Evolutionary conservation across 1,140 invertebrate species (phyloP).

Genomic region (Caligus rogercresseyi): DNA sequence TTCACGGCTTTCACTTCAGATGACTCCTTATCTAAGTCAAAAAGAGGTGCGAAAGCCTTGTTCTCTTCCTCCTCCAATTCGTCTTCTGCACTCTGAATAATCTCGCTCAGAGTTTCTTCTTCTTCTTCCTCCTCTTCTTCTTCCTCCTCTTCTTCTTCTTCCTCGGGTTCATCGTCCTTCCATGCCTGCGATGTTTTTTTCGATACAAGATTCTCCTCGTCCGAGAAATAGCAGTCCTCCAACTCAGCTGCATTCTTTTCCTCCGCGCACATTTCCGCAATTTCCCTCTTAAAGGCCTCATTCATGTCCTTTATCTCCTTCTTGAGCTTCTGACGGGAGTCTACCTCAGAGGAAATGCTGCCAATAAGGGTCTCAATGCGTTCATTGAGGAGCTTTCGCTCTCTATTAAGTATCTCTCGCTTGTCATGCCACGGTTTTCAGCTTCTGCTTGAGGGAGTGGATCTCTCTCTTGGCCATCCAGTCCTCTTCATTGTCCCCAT

Average conservation of each 20-base stretch:
- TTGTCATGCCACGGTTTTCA: slow-evolving; percentile 9
- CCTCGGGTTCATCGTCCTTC: neutral
- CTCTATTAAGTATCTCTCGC: slow-evolving; percentile 13
- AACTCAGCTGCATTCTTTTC: slow-evolving; percentile 10
- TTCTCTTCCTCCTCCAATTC: slow-evolving; percentile 13
- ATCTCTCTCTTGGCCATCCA: slow-evolving; percentile 10
- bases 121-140: slow-evolving; percentile 40
- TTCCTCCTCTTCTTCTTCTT: slow-evolving; percentile 28
- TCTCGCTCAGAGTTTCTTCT: slow-evolving; percentile 14
- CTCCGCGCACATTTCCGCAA: slow-evolving; percentile 7
- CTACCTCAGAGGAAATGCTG: slow-evolving; percentile 2
- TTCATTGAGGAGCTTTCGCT: slow-evolving; percentile 13
- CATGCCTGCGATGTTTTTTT: neutral
- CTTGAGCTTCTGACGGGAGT: slow-evolving; percentile 1
- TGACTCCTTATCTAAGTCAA: neutral
- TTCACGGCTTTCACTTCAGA: neutral
- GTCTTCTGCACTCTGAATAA: slow-evolving; percentile 10
- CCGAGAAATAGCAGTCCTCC: slow-evolving; percentile 16
- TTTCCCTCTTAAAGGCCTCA: slow-evolving; percentile 17
- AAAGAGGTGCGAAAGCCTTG: neutral
- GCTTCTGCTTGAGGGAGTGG: slow-evolving; percentile 3
- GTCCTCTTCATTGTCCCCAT: slow-evolving; percentile 1
- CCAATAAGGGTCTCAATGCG: slow-evolving; percentile 1
- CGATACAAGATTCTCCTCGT: slow-evolving; percentile 9
- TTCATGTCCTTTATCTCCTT: slow-evolving; percentile 19